phyloP scores from a whole-genome alignment of 2,113 vertebrate species.

The Okapia johnstoni region DNA sequence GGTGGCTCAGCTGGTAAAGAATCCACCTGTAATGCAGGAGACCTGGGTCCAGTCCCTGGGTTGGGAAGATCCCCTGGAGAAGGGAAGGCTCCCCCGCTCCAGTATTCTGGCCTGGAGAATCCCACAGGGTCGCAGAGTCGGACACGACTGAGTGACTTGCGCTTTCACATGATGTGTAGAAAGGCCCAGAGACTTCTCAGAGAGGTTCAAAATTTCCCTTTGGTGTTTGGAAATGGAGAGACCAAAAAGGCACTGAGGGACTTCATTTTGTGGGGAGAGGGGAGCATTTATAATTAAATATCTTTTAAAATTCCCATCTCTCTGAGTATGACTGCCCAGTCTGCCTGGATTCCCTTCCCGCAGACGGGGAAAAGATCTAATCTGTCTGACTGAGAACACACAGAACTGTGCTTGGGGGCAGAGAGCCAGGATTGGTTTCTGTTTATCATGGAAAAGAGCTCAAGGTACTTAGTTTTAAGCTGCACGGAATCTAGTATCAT shows the following conservation, averaged over 20 bases:
- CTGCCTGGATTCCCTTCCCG: not conserved
- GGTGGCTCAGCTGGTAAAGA: not conserved
- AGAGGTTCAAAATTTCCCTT: not conserved
- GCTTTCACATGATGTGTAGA: not conserved
- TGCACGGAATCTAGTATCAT: slow-evolving; percentile 65
- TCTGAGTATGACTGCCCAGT: not conserved
- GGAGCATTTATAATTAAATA: slow-evolving; percentile 32
- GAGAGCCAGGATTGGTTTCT: slow-evolving; percentile 60
- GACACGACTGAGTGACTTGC: not conserved
- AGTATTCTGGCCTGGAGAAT: not conserved
- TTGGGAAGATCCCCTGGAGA: not conserved
- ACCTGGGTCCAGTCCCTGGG: not conserved
- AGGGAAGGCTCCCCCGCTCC: not conserved
- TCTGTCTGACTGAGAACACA: not conserved
- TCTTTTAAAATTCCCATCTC: not conserved
- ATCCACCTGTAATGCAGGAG: not conserved
- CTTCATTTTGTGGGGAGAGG: not conserved
- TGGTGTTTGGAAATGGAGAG: not conserved
- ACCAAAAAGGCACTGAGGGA: not conserved
- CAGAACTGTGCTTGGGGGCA: slow-evolving; percentile 27
- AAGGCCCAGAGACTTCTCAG: not conserved
- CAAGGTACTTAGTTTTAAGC: slow-evolving; percentile 70
- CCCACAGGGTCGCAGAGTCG: not conserved
- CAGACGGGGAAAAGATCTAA: not conserved
- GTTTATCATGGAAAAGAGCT: slow-evolving; percentile 65